phyloP scores from a whole-genome alignment of 2,113 vertebrate species.

The Muntiacus reevesi region DNA sequence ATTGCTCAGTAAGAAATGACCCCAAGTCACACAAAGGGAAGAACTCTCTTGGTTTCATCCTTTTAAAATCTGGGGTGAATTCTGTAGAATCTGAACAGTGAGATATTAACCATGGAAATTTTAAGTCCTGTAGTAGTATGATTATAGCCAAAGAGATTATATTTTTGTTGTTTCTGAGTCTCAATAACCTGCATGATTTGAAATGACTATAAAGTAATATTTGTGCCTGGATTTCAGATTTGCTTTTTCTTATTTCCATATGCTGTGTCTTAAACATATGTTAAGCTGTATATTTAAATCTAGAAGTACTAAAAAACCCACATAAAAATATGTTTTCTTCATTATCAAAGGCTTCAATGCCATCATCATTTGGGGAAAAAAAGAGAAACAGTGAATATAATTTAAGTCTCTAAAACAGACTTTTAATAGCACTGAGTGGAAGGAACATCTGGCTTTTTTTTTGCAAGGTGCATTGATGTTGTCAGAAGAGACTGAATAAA shows the following conservation, averaged over 20 bases:
- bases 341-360: constrained; percentile 72
- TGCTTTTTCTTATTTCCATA: constrained; percentile 80
- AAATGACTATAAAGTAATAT: constrained; percentile 50
- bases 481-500: constrained; percentile 36
- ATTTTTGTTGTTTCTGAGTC: not conserved
- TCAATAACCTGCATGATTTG: constrained; percentile 44
- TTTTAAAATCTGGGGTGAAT: not conserved
- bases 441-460: constrained; percentile 59
- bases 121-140: not conserved
- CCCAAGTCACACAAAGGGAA: not conserved
- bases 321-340: constrained; percentile 82
- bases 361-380: not conserved
- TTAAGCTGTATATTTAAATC: constrained; percentile 81
- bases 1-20: not conserved
- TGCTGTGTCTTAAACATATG: constrained; percentile 82
- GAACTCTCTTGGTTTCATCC: not conserved
- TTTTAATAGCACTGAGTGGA: constrained; percentile 42
- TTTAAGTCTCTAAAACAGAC: constrained; percentile 50
- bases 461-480: not conserved
- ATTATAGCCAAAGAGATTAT: not conserved
- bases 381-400: constrained; percentile 32
- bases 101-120: not conserved
- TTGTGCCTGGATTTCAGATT: constrained; percentile 76
- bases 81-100: not conserved
- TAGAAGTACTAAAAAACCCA: constrained; percentile 70